Conservation (phyloP, 2,888 invertebrate species). For the Caenorhabditis sp. region DNA sequence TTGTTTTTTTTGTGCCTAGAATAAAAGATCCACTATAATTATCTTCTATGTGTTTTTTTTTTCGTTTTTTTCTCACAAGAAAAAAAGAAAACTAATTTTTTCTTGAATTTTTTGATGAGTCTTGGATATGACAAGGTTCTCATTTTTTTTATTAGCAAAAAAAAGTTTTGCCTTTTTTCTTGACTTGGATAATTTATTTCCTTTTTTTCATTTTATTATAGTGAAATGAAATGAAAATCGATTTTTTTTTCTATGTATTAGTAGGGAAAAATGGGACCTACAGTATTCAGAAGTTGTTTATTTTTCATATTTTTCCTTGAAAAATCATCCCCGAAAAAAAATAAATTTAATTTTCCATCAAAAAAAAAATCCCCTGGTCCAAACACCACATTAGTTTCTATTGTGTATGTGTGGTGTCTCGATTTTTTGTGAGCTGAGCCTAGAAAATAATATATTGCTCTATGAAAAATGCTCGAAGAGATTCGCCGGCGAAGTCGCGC, state of each 20-base stretch:
- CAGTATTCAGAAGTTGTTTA: no score
- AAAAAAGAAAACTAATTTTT: not conserved
- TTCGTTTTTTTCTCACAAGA: conserved; percentile 12
- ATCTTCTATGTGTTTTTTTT: conserved; percentile 5
- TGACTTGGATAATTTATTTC: conserved; percentile 10
- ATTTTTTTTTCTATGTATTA: not conserved
- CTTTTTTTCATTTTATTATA: not conserved
- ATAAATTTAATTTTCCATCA: no score
- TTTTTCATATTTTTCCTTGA: no score
- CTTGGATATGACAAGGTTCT: not conserved
- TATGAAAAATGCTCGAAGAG: not conserved
- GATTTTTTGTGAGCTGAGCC: not conserved
- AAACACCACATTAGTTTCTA: not conserved
- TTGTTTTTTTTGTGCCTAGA: not conserved
- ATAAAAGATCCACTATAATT: conserved; percentile 11
- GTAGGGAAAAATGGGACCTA: not conserved
- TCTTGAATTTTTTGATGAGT: conserved; percentile 3
- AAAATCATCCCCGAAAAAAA: no score
- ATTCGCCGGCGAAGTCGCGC: not conserved
- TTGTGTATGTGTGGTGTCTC: not conserved
- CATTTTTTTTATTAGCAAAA: conserved; percentile 9
- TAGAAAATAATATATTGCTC: not conserved
- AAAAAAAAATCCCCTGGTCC: not conserved
- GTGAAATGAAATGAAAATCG: not conserved
- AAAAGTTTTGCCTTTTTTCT: not conserved